Base-by-base conservation (phyloP, 2,797 vertebrate species). In the Gallirallus australis region DNA sequence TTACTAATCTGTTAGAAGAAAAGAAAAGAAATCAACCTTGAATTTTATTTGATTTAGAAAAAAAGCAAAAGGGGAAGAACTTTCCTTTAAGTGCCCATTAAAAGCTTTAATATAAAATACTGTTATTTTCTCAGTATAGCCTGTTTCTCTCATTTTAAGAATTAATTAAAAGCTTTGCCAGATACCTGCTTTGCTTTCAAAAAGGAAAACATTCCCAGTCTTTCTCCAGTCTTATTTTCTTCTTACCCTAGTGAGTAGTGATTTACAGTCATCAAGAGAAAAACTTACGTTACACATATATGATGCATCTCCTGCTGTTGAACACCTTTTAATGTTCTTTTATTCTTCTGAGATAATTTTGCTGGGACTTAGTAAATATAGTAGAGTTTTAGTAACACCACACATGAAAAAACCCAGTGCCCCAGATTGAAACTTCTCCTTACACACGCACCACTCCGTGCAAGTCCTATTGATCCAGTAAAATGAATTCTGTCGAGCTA, bases 311-410 rank as follows among this genome's bases (percentile, higher is more conserved):
- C 27, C 86, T 84, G 40, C 45, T 70, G 21, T 1, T 86, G 52
- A 92, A 84, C 56, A 60, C 12, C 2, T 66, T 93, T 89, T 71
- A 90, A 76, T 68, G 23, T 61, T 57, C 31, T 89, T 79, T 84
- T 68, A 70, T 73, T 93, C 56, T 82, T 86, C 66, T 73, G 90
- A 90, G 70, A 75, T 64, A 1, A 40, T 82, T 86, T 96, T 86
- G 16, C 60, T 76, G 33, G 31, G 60, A 47, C 48, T 86, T 88
- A 42, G 50, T 71, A 90, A 93, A 94, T 94, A 71, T 11, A 93
- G n/a, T 31, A 30, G 45, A 61, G 47, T 47, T 96, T 86, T 57
- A 82, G 77, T 85, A 90, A 82, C 12, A 52, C 11, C 56, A 59
- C 21, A 54, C 21, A 15, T 19, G 27, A 90, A 80, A 65, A 81